Evolutionary conservation across 37 sponge, comb jelly and placozoan genomes (phyloP).

Genomic region (Cladorhizidae sp.): DNA sequence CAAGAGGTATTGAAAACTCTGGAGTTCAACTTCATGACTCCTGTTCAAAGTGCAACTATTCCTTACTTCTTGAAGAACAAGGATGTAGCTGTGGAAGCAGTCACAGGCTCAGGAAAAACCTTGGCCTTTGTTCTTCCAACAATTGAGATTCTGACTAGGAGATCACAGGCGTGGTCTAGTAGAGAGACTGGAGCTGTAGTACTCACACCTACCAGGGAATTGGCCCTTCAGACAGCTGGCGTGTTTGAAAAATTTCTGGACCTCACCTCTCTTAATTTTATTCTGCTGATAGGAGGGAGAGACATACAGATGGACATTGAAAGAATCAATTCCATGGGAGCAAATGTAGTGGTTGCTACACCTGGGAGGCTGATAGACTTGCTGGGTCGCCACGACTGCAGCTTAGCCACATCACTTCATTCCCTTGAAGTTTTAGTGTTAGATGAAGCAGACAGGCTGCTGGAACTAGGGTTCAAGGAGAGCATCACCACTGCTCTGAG

Average conservation of each 20-base stretch:
- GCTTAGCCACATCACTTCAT: slow-evolving; percentile 43
- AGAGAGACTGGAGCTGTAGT: slow-evolving; percentile 58
- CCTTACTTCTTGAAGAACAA: slow-evolving; percentile 87
- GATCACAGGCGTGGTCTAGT: background rate
- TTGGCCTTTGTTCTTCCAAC: slow-evolving; percentile 95
- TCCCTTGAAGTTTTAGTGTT: slow-evolving; percentile 89
- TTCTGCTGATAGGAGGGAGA: slow-evolving; percentile 80
- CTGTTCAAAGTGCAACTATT: slow-evolving; percentile 82
- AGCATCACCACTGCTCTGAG: slow-evolving; percentile 81
- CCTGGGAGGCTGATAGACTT: slow-evolving; percentile 90
- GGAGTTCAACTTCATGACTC: slow-evolving; percentile 55
- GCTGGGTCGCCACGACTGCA: slow-evolving; percentile 39
- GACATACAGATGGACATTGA: slow-evolving; percentile 41
- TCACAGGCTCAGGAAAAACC: slow-evolving; percentile 96
- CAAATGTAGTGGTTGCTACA: slow-evolving; percentile 70
- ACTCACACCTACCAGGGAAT: slow-evolving; percentile 93
- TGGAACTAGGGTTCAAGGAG: slow-evolving; percentile 90
- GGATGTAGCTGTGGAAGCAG: slow-evolving; percentile 96
- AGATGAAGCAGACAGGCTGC: slow-evolving; percentile 96
- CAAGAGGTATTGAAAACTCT: background rate
- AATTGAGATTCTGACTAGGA: slow-evolving; percentile 67
- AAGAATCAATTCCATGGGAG: slow-evolving; percentile 13
- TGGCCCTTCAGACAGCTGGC: slow-evolving; percentile 85
- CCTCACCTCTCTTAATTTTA: slow-evolving; percentile 23
- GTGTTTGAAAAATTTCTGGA: slow-evolving; percentile 68